Evolutionary conservation across 1,140 invertebrate genomes (phyloP), one percentile per base, ranked within the genome.

Genomic region (Antheraea pernyi): DNA sequence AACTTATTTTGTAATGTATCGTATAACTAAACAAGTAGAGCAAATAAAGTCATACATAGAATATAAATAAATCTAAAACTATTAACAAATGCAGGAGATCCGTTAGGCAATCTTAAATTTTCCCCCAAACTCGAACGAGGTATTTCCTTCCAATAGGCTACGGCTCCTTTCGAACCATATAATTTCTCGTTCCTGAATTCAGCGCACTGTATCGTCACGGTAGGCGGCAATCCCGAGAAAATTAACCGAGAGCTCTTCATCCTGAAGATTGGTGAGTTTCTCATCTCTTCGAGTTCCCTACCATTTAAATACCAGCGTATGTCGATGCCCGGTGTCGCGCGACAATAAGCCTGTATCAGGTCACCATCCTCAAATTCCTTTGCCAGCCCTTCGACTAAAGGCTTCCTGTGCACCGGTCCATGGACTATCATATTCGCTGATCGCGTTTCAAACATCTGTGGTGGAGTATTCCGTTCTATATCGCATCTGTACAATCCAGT

Each of bases 251-350:
- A 82, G 70, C 84, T 86, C 9, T 74, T 83, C 59, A 74, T 76
- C 30, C 80, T 87, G 9, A 88, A 82, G 0, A 75, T 74, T 5
- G 71, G 42, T 2, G 80, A 83, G 16, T 86, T 87, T 30, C 83
- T 73, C 63, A 85, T 69, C 18, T 85, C 81, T 37, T 83, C 79
- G 7, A 84, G 11, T 69, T 90, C 88, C 9, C 67, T 59, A 2
- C 87, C 88, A 67, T 92, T 92, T 19, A 92, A 73, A 68, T 91
- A 92, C 90, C 90, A 92, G 0, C 84, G 79, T n/a, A 91, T 74
- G 66, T 88, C 84, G 0, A 86, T 79, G n/a, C 84, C 82, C 0
- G 81, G 81, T 16, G 78, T 82, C 0, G 79, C 87, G 10, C 86
- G 79, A 58, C 90, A 92, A 67, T 87, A 87, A 7, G 88, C 90